Evolutionary conservation across 2,113 vertebrate genomes (phyloP).

Genomic region (Nothocercus nigrocapillus): DNA sequence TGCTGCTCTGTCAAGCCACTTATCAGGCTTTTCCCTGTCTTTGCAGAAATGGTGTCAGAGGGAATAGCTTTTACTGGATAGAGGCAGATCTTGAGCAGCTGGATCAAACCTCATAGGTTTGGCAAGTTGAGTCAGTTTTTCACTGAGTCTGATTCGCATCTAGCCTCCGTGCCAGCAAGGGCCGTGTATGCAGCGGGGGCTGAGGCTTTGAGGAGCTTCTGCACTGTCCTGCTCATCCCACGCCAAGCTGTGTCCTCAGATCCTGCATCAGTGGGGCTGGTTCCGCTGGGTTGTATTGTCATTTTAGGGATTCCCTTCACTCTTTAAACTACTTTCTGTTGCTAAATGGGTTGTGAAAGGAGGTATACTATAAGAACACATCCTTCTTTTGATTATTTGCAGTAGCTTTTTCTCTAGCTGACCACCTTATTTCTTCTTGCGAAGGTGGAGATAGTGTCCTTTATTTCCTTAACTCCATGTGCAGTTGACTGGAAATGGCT

Average conservation of each 20-base stretch:
- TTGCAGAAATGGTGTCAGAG: conserved; percentile 61
- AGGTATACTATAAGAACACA: background rate
- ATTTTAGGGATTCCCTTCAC: background rate
- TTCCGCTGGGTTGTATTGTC: background rate
- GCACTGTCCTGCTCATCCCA: background rate
- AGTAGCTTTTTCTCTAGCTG: background rate
- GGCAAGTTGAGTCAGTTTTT: conserved; percentile 41
- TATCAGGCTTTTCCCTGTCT: conserved; percentile 8
- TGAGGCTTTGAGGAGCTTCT: background rate
- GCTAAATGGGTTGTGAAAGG: background rate
- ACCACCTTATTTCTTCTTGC: background rate
- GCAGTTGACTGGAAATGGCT: background rate
- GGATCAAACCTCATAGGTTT: conserved; percentile 59
- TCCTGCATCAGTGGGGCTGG: background rate
- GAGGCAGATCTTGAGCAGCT: conserved; percentile 57
- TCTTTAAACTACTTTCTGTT: background rate
- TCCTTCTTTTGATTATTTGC: background rate
- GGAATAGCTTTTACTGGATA: conserved; percentile 57
- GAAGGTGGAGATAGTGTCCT: background rate
- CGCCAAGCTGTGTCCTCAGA: background rate
- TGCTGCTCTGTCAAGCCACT: background rate
- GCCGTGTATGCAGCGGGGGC: background rate
- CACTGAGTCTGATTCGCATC: background rate
- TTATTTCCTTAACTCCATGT: background rate
- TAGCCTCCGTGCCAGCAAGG: conserved; percentile 18